These are phyloP conservation scores for Andrena flavipes DNA, from an alignment of 2,888 invertebrate genomes.

Conservation along the genomic window DNA sequence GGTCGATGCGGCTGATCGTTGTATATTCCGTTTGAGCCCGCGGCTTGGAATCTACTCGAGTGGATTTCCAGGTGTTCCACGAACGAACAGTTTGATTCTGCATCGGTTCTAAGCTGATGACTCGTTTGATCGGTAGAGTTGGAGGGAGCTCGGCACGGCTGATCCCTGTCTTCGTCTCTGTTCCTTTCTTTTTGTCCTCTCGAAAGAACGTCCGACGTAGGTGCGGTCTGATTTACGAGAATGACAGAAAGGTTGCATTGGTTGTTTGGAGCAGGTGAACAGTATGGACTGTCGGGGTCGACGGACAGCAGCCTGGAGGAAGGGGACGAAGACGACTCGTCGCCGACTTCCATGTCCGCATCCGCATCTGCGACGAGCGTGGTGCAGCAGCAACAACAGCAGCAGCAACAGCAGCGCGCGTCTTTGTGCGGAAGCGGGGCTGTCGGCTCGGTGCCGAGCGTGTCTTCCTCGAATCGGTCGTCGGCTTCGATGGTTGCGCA, in stretches of 20 bases:
- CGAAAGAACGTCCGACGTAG: too few species aligned
- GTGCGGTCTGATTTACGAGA: not conserved
- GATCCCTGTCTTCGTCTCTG: too few species aligned
- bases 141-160: not conserved
- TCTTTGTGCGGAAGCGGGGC: constrained; percentile 77
- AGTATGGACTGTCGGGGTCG: constrained; percentile 24
- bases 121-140: not conserved
- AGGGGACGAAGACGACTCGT: constrained; percentile 17
- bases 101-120: not conserved
- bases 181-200: too few species aligned
- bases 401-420: constrained; percentile 60
- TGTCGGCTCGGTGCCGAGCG: constrained; percentile 80
- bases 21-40: not conserved
- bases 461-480: constrained; percentile 83
- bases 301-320: constrained; percentile 30
- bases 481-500: constrained; percentile 67
- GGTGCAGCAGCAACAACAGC: constrained; percentile 30
- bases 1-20: not conserved
- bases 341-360: constrained; percentile 11
- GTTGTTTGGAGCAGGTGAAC: constrained; percentile 40
- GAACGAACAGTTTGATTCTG: constrained; percentile 3
- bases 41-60: not conserved
- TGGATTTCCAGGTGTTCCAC: constrained; percentile 5
- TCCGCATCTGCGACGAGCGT: constrained; percentile 18
- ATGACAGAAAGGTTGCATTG: not conserved